Evolutionary conservation across 2,113 vertebrate species (phyloP).

Genomic region (Phrynosoma platyrhinos): DNA sequence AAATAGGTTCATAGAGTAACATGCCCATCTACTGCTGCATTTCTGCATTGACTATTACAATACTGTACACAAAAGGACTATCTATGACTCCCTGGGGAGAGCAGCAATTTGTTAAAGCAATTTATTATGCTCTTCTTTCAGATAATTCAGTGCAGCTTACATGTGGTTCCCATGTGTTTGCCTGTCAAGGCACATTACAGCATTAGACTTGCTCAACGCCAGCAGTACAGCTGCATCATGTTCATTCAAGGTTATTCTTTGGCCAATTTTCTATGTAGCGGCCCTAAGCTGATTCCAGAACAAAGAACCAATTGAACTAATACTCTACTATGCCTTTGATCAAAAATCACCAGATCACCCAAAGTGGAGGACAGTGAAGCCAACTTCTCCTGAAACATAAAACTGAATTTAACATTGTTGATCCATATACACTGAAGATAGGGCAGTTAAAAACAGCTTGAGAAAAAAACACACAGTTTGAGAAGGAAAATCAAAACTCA

Average conservation of each 20-base stretch:
- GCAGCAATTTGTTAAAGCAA: not conserved
- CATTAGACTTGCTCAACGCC: not conserved
- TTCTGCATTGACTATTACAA: too few relatives aligned
- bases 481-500: constrained; percentile 32
- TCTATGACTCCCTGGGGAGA: not conserved
- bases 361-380: not conserved
- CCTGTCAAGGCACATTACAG: not conserved
- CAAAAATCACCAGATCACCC: not conserved
- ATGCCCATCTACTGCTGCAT: too few relatives aligned
- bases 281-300: not conserved
- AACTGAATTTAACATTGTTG: constrained; percentile 15
- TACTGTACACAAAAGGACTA: not conserved
- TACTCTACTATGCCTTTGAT: not conserved
- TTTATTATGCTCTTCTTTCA: not conserved
- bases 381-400: not conserved
- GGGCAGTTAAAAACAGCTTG: not conserved
- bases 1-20: too few relatives aligned
- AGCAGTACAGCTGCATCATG: not conserved
- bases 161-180: not conserved
- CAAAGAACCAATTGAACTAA: not conserved
- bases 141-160: not conserved
- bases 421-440: not conserved
- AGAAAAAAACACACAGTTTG: constrained; percentile 12
- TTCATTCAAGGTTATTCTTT: not conserved
- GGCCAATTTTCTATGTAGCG: not conserved